phyloP scores from a whole-genome alignment of 2,888 invertebrate species.

The Epinotia bilunana region DNA sequence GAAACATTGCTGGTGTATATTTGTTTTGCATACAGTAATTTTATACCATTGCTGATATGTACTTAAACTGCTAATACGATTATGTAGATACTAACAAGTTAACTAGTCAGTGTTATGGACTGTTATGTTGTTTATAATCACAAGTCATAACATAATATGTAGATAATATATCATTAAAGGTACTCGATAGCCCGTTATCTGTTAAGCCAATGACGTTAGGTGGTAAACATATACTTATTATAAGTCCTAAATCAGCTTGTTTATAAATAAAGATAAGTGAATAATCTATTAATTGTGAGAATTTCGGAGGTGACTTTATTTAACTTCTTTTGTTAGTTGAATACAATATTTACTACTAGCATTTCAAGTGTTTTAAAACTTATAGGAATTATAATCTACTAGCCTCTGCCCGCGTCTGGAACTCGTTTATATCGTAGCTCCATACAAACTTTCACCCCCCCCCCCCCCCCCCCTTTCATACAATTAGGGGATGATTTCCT shows the following conservation, averaged over 20 bases:
- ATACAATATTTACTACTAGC: no score
- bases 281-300: neutral
- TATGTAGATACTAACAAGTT: neutral
- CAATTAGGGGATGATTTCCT: no score
- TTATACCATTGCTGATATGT: slow-evolving; percentile 9
- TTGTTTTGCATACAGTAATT: slow-evolving; percentile 8
- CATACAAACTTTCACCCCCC: no score
- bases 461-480: no score
- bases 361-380: no score
- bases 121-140: slow-evolving; percentile 19
- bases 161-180: slow-evolving; percentile 10
- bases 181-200: slow-evolving; percentile 19
- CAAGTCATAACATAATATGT: slow-evolving; percentile 11
- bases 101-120: neutral
- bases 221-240: neutral
- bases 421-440: no score
- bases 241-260: neutral
- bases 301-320: no score
- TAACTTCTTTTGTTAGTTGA: no score
- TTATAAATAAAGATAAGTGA: slow-evolving; percentile 3
- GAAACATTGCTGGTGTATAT: neutral
- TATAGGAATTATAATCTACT: no score
- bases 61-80: neutral
- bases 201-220: slow-evolving; percentile 12
- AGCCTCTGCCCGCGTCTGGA: no score